These are phyloP conservation scores for Dryobota labecula DNA, from an alignment of 2,888 invertebrate species.

Conservation along the genomic window DNA sequence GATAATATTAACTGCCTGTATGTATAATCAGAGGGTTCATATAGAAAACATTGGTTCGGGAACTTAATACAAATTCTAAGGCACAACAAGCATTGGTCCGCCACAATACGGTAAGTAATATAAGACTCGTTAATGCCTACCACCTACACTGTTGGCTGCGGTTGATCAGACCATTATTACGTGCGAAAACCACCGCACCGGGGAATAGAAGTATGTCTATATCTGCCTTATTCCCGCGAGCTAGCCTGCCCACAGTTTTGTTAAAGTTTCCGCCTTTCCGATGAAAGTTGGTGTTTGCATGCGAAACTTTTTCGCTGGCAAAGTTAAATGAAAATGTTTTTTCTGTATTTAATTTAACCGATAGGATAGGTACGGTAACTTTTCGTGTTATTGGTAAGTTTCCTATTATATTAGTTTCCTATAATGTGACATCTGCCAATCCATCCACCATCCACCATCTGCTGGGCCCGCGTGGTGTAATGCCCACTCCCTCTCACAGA, in stretches of 20 bases:
- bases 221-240: slow-evolving; percentile 30
- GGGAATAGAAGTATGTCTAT: slow-evolving; percentile 2
- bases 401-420: too few relatives aligned
- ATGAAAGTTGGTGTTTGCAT: slow-evolving; percentile 40
- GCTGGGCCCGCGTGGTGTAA: too few relatives aligned
- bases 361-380: background rate
- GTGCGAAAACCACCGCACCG: slow-evolving; percentile 30
- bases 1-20: too few relatives aligned
- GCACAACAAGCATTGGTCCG: background rate
- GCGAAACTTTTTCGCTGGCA: slow-evolving; percentile 29
- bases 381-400: background rate
- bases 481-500: too few relatives aligned
- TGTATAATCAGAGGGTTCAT: background rate
- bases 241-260: slow-evolving; percentile 32
- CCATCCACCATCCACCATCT: too few relatives aligned
- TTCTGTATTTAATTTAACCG: slow-evolving; percentile 6
- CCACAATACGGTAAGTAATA: slow-evolving; percentile 43
- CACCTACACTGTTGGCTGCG: slow-evolving; percentile 25
- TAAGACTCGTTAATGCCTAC: slow-evolving; percentile 20
- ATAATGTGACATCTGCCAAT: too few relatives aligned
- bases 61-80: slow-evolving; percentile 19
- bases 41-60: background rate
- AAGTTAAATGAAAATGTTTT: slow-evolving; percentile 35
- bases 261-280: slow-evolving; percentile 36
- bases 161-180: slow-evolving; percentile 40